These are phyloP conservation scores for Drosophila borborema DNA, from an alignment of 2,888 invertebrate species.

Conservation along the genomic window DNA sequence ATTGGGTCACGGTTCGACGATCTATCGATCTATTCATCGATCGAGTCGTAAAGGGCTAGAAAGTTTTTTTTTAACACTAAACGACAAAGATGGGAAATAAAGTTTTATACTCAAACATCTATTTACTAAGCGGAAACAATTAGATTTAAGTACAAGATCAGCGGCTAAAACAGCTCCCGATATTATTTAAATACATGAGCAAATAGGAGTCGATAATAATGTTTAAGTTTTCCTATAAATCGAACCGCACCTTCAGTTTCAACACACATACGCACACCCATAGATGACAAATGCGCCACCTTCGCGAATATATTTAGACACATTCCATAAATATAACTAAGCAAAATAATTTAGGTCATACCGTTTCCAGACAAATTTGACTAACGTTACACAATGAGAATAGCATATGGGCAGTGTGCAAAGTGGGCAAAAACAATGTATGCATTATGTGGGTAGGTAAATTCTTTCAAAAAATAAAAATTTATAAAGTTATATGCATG, in stretches of 20 bases:
- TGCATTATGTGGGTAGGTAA: not conserved
- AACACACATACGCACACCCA: not conserved
- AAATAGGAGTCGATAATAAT: not conserved
- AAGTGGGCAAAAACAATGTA: not conserved
- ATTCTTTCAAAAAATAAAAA: no score
- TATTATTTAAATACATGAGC: not conserved
- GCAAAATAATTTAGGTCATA: constrained; percentile 3
- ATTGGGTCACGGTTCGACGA: constrained; percentile 74
- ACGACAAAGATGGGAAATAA: constrained; percentile 20
- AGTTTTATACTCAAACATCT: not conserved
- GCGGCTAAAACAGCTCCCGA: not conserved
- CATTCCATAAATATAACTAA: not conserved
- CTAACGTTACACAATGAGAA: no score
- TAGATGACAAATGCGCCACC: constrained; percentile 5
- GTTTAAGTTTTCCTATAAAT: not conserved
- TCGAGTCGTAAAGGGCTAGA: constrained; percentile 42
- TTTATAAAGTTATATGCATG: no score
- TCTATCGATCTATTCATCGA: constrained; percentile 69
- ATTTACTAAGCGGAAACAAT: not conserved
- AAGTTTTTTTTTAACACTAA: constrained; percentile 37
- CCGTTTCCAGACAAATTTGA: not conserved
- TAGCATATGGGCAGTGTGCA: not conserved
- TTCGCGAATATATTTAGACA: constrained; percentile 6
- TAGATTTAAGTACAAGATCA: not conserved
- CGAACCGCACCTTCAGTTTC: not conserved